Percentiles rank a stretch among this genome's conserved stretches.
These are phyloP conservation scores for Pagrus major DNA, from an alignment of 2,113 vertebrate species.

Conservation along the genomic window DNA sequence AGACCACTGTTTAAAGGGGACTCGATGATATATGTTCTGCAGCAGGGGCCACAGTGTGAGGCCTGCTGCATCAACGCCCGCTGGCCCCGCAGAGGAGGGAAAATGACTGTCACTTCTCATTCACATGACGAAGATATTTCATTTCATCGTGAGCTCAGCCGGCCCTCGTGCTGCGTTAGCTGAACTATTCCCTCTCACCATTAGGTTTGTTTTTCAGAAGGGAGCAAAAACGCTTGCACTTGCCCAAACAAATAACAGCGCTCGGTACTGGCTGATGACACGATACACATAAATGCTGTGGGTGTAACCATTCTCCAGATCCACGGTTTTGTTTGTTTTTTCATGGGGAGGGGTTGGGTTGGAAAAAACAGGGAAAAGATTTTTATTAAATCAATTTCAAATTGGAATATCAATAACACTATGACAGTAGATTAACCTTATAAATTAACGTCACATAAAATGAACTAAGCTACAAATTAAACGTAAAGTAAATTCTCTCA, in stretches of 20 bases:
- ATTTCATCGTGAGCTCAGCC: conserved; percentile 37
- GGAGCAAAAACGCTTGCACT: background rate
- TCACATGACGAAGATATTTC: conserved; percentile 69
- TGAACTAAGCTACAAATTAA: no score
- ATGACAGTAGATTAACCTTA: no score
- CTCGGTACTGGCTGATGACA: background rate
- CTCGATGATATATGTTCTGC: conserved; percentile 74
- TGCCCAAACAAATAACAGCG: background rate
- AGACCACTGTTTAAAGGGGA: conserved; percentile 42
- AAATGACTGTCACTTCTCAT: conserved; percentile 52
- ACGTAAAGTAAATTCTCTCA: no score
- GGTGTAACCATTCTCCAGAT: no score
- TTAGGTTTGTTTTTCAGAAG: background rate
- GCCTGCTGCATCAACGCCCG: conserved; percentile 56
- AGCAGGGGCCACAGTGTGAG: conserved; percentile 62
- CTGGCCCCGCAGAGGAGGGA: conserved; percentile 14
- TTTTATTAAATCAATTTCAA: no score
- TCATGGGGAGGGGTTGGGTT: no score
- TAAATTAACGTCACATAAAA: no score
- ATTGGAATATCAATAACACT: no score
- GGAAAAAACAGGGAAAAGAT: no score
- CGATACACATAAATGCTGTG: background rate
- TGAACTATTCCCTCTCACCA: conserved; percentile 7
- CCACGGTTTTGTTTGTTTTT: no score
- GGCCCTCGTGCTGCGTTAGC: conserved; percentile 18